Percentiles rank a stretch among this genome's conserved stretches.
These are phyloP conservation scores for Pogona vitticeps DNA, from an alignment of 2,113 vertebrate genomes.

Conservation along the genomic window DNA sequence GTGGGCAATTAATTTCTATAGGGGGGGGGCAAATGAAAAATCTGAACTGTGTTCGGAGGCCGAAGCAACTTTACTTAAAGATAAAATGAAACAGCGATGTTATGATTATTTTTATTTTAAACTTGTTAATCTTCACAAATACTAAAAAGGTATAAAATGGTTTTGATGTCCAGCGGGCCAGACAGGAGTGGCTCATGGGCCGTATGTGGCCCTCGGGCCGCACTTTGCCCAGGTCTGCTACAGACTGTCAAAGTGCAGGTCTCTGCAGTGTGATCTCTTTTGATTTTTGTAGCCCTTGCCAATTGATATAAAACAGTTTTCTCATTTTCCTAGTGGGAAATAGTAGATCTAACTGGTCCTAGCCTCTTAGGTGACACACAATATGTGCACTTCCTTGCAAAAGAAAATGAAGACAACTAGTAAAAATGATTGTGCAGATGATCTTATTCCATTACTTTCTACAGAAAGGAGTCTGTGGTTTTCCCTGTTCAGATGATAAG, in stretches of 20 bases:
- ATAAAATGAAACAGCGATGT: no score
- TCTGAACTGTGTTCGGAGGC: no score
- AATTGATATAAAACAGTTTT: conserved; percentile 33
- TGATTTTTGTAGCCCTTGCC: not conserved
- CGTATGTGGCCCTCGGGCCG: no score
- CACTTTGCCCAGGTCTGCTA: no score
- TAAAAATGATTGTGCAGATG: conserved; percentile 53
- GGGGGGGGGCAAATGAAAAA: no score
- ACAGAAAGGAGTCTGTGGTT: conserved; percentile 58
- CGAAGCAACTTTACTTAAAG: no score
- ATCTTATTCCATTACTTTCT: conserved; percentile 71
- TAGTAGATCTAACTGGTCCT: not conserved
- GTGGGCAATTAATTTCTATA: no score
- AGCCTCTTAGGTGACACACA: not conserved
- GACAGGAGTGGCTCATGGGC: no score
- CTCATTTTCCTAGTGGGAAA: not conserved
- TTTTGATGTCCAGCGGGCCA: no score
- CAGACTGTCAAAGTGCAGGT: not conserved
- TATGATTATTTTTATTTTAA: no score
- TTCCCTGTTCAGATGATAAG: conserved; percentile 64
- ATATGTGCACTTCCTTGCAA: conserved; percentile 36
- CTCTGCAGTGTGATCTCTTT: not conserved
- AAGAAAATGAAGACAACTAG: conserved; percentile 35
- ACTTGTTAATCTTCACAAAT: no score
- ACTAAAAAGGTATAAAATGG: no score